Conservation (phyloP, 2,888 invertebrate species). For the Nomada ferruginata region DNA sequence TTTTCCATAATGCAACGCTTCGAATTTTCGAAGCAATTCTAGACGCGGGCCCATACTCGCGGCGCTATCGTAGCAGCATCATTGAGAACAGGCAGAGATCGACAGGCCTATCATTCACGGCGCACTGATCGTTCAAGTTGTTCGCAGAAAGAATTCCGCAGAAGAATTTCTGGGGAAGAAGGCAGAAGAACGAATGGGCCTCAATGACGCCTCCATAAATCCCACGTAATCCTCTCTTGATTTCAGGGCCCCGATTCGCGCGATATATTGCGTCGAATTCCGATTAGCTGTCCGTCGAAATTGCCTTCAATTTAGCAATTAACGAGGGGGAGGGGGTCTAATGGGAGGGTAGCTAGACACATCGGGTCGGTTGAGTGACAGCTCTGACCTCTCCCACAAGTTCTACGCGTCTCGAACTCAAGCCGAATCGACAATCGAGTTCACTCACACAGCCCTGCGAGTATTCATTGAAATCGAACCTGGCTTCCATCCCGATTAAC, state of each 20-base stretch:
- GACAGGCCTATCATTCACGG: conserved; percentile 41
- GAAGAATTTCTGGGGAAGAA: conserved; percentile 49
- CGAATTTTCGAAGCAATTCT: background rate
- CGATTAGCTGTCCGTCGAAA: conserved; percentile 78
- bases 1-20: no score
- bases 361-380: conserved; percentile 82
- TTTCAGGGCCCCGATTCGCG: conserved; percentile 63
- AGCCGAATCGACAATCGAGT: conserved; percentile 65
- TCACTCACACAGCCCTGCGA: conserved; percentile 27
- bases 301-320: conserved; percentile 84
- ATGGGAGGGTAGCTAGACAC: conserved; percentile 83
- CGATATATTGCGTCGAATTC: conserved; percentile 76
- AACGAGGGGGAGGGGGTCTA: conserved; percentile 80
- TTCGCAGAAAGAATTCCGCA: conserved; percentile 31
- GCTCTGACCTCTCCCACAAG: conserved; percentile 82
- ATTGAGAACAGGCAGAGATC: background rate
- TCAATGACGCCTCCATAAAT: conserved; percentile 75
- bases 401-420: conserved; percentile 61
- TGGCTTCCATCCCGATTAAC: conserved; percentile 39
- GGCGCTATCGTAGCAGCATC: background rate
- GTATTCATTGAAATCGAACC: conserved; percentile 52
- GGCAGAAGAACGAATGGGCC: conserved; percentile 42
- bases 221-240: conserved; percentile 70
- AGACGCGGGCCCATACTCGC: background rate
- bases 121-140: conserved; percentile 12